Evolutionary conservation across 1,140 invertebrate species (phyloP), one percentile per base, ranked within the genome.

Genomic region (Ceratina japonica): DNA sequence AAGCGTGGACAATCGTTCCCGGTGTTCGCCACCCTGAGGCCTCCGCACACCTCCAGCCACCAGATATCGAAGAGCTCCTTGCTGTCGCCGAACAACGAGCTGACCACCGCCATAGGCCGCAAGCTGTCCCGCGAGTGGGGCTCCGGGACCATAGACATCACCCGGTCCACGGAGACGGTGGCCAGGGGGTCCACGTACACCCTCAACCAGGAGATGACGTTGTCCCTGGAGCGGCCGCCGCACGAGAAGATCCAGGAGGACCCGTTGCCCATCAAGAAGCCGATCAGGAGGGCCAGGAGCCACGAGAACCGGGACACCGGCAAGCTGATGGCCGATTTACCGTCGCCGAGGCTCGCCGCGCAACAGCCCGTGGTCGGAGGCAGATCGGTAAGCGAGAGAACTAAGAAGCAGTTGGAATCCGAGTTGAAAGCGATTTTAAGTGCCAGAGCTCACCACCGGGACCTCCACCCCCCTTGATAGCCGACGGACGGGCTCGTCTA

Each of bases 401-500:
- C 90, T 24, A 92, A 92, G 84, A 92, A 92, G 75, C 91, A 92
- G 70, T 87, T 93, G 52, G 91, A 93, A 61, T 93, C 92, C 8
- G 92, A 92, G 70, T 80, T 93, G 22, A 93, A 93, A 81, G 92
- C 91, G 8, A 92, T 92, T 68, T 83, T 93, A 77, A 93, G 89
- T 58, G 92, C 92, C 68, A 89, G 92, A 65, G 91, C 91, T n/a
- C 92, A 93, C 75, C 92, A 93, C 66, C 90, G 91, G 54, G 91
- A 93, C 64, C 71, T 93, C 52, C 91, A 92, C 87, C 92, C 92
- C 66, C 91, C 92, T 89, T 93, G 92, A 93, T 92, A 90, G 86
- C 78, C 75, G 3, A 59, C 59, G 24, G 20, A 16, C 56, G 52
- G n/a, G 51, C n/a, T n/a, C n/a, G 58, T 16, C n/a, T 31, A 63